phyloP scores from a whole-genome alignment of 2,113 vertebrate species.

The Forbesichthys papilliferus region DNA sequence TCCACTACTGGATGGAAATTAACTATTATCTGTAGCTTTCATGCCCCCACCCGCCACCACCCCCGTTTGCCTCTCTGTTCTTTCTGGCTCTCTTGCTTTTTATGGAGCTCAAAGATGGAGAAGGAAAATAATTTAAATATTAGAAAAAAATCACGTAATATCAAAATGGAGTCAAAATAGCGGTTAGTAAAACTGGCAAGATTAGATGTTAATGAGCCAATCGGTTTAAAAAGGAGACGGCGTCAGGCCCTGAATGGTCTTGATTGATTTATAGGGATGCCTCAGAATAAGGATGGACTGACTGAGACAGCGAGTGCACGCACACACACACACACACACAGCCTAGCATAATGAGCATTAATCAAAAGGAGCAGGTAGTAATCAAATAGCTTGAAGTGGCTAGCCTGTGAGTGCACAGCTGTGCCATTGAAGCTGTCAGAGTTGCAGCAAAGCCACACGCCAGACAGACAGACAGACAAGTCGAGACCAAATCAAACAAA shows the following conservation, averaged over 20 bases:
- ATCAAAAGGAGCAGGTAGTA: constrained; percentile 65
- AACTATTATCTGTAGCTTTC: constrained; percentile 13
- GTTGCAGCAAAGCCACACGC: constrained; percentile 15
- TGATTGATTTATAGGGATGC: constrained; percentile 62
- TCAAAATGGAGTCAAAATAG: constrained; percentile 43
- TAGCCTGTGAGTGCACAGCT: constrained; percentile 54
- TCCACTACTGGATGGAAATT: constrained; percentile 9
- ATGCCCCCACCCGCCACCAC: neutral
- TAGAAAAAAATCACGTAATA: constrained; percentile 12
- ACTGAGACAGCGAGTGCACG: neutral
- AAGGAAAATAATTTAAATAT: constrained; percentile 23
- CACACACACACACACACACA: constrained; percentile 1
- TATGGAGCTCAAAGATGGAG: constrained; percentile 12
- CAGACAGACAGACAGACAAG: constrained; percentile 21
- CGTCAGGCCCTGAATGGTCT: constrained; percentile 66
- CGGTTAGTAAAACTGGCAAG: constrained; percentile 43
- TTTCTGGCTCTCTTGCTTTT: neutral
- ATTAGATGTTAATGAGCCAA: constrained; percentile 55
- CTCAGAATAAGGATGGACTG: constrained; percentile 37
- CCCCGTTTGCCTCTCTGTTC: neutral
- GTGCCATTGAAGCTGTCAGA: constrained; percentile 52
- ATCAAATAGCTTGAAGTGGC: constrained; percentile 58
- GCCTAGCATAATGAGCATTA: constrained; percentile 49
- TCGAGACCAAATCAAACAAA: constrained; percentile 35
- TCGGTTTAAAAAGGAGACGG: constrained; percentile 40